A percentile compares a stretch with the other conserved stretches of the same genome.
Evolutionary conservation across 2,113 vertebrate genomes (phyloP).

Genomic region (Otolemur garnettii): DNA sequence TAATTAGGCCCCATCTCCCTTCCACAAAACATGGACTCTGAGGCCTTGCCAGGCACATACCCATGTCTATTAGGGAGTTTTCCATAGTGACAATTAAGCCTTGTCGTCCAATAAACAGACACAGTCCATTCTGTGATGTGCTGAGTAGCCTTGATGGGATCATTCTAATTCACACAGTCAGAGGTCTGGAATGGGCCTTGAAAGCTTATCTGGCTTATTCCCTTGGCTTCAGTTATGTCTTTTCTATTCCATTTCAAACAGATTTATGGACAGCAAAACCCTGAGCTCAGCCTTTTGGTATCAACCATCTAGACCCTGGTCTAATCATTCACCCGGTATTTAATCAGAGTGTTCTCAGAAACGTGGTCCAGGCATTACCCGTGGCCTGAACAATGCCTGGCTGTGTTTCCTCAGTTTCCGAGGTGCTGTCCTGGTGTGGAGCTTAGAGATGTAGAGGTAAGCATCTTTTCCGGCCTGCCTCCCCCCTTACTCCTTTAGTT

Average conservation of each 20-base stretch:
- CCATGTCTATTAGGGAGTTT: neutral
- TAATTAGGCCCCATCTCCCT: neutral
- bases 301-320: neutral
- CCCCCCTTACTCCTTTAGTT: neutral
- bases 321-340: neutral
- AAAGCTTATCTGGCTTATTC: constrained; percentile 11
- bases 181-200: neutral
- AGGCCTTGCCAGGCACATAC: neutral
- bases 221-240: neutral
- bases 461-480: neutral
- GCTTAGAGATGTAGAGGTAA: neutral
- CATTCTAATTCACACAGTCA: neutral
- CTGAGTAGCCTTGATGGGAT: neutral
- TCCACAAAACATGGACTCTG: neutral
- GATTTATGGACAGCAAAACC: constrained; percentile 27
- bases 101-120: neutral
- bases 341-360: neutral
- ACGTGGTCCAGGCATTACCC: neutral
- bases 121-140: neutral
- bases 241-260: constrained; percentile 11
- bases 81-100: neutral
- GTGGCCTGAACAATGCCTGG: neutral
- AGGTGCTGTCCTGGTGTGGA: too few species aligned
- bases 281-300: neutral
- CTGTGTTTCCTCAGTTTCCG: neutral